phyloP scores from a whole-genome alignment of 2,888 invertebrate genomes.

The Halocaridina rubra region DNA sequence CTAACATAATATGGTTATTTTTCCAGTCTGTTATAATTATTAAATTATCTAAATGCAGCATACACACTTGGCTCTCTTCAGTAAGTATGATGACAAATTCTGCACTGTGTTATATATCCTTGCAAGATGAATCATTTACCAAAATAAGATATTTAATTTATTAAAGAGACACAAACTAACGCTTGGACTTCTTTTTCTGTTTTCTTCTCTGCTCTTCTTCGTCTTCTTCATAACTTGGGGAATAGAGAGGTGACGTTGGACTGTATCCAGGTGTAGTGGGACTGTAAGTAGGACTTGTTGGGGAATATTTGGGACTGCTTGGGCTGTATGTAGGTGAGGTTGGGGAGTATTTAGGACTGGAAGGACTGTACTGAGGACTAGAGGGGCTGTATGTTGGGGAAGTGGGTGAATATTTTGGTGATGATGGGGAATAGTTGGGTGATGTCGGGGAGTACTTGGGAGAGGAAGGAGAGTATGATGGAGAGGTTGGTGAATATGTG shows the following conservation, averaged over 20 bases:
- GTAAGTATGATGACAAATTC: no score
- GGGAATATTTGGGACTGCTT: conserved; percentile 68
- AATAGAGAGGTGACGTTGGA: conserved; percentile 66
- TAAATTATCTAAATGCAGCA: no score
- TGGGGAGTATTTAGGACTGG: conserved; percentile 73
- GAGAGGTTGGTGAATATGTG: conserved; percentile 69
- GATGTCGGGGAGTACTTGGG: conserved; percentile 88
- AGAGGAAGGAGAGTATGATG: conserved; percentile 75
- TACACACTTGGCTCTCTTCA: no score
- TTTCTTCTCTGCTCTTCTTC: conserved; percentile 64
- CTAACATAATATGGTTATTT: no score
- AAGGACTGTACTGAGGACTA: conserved; percentile 80
- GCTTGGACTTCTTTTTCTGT: conserved; percentile 64
- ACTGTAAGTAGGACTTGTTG: conserved; percentile 69
- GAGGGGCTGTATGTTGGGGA: conserved; percentile 73
- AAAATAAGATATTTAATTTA: no score
- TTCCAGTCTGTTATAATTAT: no score
- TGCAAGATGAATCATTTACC: no score
- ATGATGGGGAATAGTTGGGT: conserved; percentile 72
- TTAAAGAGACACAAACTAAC: no score
- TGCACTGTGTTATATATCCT: no score
- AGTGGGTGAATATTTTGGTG: conserved; percentile 69
- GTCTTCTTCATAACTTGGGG: conserved; percentile 64
- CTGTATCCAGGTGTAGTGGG: conserved; percentile 69
- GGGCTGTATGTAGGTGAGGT: conserved; percentile 75